Conservation (phyloP, 1,140 invertebrate species). For the Aphaenogaster rudis region DNA sequence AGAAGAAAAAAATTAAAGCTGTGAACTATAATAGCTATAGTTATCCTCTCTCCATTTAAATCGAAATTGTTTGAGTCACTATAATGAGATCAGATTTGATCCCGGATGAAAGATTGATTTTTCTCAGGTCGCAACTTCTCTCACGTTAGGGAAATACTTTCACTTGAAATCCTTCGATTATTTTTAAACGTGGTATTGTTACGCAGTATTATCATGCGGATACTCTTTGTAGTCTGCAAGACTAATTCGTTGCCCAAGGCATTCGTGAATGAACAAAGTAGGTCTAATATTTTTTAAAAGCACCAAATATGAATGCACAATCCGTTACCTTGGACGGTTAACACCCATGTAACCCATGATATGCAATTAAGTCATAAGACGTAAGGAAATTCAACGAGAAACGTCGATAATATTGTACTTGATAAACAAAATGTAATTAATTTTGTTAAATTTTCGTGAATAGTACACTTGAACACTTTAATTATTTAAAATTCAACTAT, state of each 20-base stretch:
- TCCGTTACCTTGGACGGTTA: background rate
- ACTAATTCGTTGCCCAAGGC: conserved; percentile 2
- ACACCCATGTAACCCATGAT: background rate
- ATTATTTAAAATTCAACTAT: too few relatives aligned
- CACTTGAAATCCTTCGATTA: conserved; percentile 42
- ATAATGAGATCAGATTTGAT: background rate
- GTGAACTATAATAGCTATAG: background rate
- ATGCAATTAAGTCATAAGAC: background rate
- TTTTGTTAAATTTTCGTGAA: background rate
- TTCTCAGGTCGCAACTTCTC: background rate
- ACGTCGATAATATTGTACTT: background rate
- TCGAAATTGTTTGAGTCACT: background rate
- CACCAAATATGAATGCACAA: background rate
- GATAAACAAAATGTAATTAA: background rate
- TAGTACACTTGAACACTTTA: background rate
- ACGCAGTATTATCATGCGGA: conserved; percentile 14
- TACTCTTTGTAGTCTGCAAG: conserved; percentile 2
- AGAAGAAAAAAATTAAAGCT: background rate
- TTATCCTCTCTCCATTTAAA: background rate
- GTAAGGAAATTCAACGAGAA: background rate
- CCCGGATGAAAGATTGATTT: conserved; percentile 5
- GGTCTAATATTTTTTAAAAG: background rate
- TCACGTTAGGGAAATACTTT: conserved; percentile 22
- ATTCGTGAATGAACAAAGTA: background rate
- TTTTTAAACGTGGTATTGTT: conserved; percentile 15